A percentile compares a stretch with the other conserved stretches of the same genome.
Evolutionary conservation across 2,888 invertebrate species (phyloP).

Genomic region (Megaustenia siamemsis): DNA sequence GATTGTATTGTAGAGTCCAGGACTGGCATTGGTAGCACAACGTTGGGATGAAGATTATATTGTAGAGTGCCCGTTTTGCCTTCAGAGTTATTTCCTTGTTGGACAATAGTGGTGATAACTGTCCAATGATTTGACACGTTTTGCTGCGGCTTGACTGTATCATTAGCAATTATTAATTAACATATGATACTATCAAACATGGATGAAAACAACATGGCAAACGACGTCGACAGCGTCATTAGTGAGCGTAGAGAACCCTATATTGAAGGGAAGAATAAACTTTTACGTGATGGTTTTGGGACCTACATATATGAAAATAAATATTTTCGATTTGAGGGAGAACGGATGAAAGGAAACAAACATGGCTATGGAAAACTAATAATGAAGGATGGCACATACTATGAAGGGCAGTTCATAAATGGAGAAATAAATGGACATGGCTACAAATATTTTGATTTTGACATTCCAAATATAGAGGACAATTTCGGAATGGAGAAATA

Average conservation of each 20-base stretch:
- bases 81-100: too few species aligned
- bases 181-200: too few species aligned
- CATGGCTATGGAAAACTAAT: slow-evolving; percentile 79
- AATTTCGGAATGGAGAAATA: slow-evolving; percentile 76
- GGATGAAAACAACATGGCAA: slow-evolving; percentile 76
- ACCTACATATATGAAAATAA: slow-evolving; percentile 79
- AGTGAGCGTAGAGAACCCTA: slow-evolving; percentile 62
- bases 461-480: slow-evolving; percentile 75
- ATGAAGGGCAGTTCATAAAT: slow-evolving; percentile 78
- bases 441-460: slow-evolving; percentile 70
- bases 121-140: too few species aligned
- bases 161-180: too few species aligned
- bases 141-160: too few species aligned
- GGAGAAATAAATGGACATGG: slow-evolving; percentile 80
- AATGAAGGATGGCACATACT: slow-evolving; percentile 79
- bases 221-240: slow-evolving; percentile 35
- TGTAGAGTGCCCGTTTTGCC: too few species aligned
- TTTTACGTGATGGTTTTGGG: slow-evolving; percentile 73
- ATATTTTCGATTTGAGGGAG: slow-evolving; percentile 80
- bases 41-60: too few species aligned
- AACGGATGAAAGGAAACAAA: slow-evolving; percentile 79
- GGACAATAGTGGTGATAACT: too few species aligned
- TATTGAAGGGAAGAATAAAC: slow-evolving; percentile 68
- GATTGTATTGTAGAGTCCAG: too few species aligned
- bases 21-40: too few species aligned